Conservation (phyloP, 2,888 invertebrate genomes). For the Drosophila mulleri region DNA sequence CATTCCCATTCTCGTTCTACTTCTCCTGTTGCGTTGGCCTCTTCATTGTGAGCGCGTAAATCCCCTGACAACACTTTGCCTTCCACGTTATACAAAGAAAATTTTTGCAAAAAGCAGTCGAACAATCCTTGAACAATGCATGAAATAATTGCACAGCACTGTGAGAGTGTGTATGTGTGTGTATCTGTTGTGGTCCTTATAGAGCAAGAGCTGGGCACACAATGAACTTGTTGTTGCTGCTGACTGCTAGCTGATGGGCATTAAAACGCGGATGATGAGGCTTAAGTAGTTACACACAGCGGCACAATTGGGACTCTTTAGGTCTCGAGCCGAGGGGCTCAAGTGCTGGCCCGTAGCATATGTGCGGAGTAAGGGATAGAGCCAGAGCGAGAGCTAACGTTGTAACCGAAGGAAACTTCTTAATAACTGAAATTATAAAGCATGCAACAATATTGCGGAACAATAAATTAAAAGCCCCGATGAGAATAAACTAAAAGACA, state of each 20-base stretch:
- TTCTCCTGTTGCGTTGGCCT: constrained; percentile 35
- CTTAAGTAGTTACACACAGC: constrained; percentile 71
- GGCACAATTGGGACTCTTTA: constrained; percentile 61
- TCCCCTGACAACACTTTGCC: constrained; percentile 79
- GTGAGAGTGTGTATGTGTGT: constrained; percentile 19
- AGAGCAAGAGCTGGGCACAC: constrained; percentile 44
- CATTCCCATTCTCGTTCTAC: neutral
- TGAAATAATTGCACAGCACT: constrained; percentile 71
- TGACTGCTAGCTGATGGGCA: constrained; percentile 61
- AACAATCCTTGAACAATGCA: constrained; percentile 76
- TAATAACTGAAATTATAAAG: constrained; percentile 34
- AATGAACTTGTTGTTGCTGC: constrained; percentile 41
- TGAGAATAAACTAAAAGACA: constrained; percentile 28
- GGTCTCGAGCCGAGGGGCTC: constrained; percentile 48
- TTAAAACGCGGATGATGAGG: constrained; percentile 75
- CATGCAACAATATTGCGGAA: constrained; percentile 29
- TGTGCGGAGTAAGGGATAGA: constrained; percentile 46
- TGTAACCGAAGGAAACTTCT: constrained; percentile 30
- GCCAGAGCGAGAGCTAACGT: constrained; percentile 7
- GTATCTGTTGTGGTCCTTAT: constrained; percentile 47
- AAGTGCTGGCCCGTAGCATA: constrained; percentile 66
- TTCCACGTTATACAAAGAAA: constrained; percentile 63
- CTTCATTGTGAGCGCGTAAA: constrained; percentile 69
- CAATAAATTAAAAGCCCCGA: constrained; percentile 21
- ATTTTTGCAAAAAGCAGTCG: constrained; percentile 63